Evolutionary conservation across 2,888 invertebrate genomes (phyloP), one percentile per base, ranked within the genome.

Genomic region (Sinotaia quadrata): DNA sequence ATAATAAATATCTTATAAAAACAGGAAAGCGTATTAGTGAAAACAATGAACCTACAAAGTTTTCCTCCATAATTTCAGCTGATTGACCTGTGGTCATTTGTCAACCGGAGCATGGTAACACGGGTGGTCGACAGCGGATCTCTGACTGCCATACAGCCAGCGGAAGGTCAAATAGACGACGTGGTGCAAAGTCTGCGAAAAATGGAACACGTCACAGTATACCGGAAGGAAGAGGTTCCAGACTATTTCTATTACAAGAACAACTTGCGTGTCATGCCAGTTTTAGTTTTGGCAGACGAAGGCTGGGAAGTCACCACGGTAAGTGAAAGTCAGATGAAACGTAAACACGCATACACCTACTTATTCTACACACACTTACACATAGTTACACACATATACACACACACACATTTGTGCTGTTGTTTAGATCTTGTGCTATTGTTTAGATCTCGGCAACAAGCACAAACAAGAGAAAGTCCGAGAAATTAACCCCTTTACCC

Each of bases 241-340:
- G 87, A 89, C 5, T 75, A 80, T 27, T 93, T 91, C 91, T 91
- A 92, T 84, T 92, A 91, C 76, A 90, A 89, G 63, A 90, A 92
- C 74, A 91, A 91, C 79, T 79, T 88, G 12, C 87, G 93, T 59
- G 89, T 92, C n/a, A 91, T 91, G 29, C 91, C 92, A 0, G 91
- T 93, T 72, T 87, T 93, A 60, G 88, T 91, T 0, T 88, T 92
- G 36, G 92, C 93, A 0, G 90, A 92, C 74, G 88, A 90, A 34
- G 91, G 91, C 18, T 93, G 92, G 85, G 91, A 69, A 7, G 73
- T 84, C 21, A 72, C 72, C 8, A 69, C 60, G 74, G 83, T 83
- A 68, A 72, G 76, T 68, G 18, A n/a, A n/a, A n/a, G n/a, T n/a
- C n/a, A n/a, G n/a, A n/a, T n/a, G n/a, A n/a, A n/a, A n/a, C n/a